A percentile compares a stretch with the other conserved stretches of the same genome.
Evolutionary conservation across 2,888 invertebrate species (phyloP).

Genomic region (Hoplodrina ambigua): DNA sequence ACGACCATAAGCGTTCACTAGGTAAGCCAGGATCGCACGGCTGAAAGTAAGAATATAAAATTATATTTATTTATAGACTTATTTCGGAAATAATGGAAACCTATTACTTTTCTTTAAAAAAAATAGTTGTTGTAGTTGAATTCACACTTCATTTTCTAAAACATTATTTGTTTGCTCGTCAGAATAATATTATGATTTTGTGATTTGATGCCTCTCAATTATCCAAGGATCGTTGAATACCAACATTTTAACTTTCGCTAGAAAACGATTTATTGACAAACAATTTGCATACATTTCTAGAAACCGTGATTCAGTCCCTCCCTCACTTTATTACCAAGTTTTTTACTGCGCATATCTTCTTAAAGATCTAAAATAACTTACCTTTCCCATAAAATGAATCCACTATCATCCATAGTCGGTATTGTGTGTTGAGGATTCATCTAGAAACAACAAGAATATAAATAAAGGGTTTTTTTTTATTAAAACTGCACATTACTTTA

Average conservation of each 20-base stretch:
- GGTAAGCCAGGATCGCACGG: slow-evolving; percentile 92
- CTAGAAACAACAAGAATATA: slow-evolving; percentile 78
- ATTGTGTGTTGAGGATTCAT: slow-evolving; percentile 93
- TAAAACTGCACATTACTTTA: no score
- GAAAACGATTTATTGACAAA: background rate
- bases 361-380: slow-evolving; percentile 64
- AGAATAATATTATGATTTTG: background rate
- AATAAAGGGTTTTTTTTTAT: background rate
- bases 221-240: background rate
- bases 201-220: background rate
- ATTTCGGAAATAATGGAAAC: no score
- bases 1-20: slow-evolving; percentile 92
- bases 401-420: slow-evolving; percentile 93
- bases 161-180: no score
- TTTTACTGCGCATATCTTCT: background rate
- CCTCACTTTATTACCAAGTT: background rate
- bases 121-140: no score
- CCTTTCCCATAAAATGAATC: slow-evolving; percentile 93
- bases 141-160: no score
- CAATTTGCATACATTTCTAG: background rate
- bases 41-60: slow-evolving; percentile 79
- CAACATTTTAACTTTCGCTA: background rate
- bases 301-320: background rate
- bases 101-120: no score
- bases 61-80: background rate